Evolutionary conservation across 2,888 invertebrate genomes (phyloP), one percentile per base, ranked within the genome.

Genomic region (Lycia hirtaria): DNA sequence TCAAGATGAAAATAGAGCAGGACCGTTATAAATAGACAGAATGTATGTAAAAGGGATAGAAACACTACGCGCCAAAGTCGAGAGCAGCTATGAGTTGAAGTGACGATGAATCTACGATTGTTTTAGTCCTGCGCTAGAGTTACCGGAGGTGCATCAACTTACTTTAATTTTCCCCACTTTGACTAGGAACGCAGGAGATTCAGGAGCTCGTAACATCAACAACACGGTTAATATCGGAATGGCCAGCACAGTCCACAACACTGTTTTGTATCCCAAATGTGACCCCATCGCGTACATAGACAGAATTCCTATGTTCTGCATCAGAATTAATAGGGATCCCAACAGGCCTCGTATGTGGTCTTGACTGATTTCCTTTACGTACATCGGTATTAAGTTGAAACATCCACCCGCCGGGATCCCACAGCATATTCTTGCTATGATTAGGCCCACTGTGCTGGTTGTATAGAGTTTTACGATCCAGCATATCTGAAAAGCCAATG

Each of bases 171-270:
- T 79, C 4, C 81, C 86, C 20, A 67, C 72, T 32, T 85, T 85
- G 1, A 89, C 75, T 41, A 87, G 71, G 66, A 76, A 85, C 0
- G 83, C 80, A 12, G 90, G 89, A 1, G 88, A 84, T 59, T 88
- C 87, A 2, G 88, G 88, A 52, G 83, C 82, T 57, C 75, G 79
- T 9, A 80, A 30, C 73, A 88, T 78, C 12, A 82, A 40, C 2
- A 83, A 28, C 1, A 78, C 62, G 14, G 78, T 79, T 0, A 80
- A 3, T 1, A 85, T 52, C 0, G 84, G 81, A 3, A 86, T 53
- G 10, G 71, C 67, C 0, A 84, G 15, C 1, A 76, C 76, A 0
- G 77, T 69, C 72, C 79, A 83, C 2, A 87, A 33, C 1, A 86
- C 75, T 0, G 76, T 74, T 26, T 70, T 66, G 49, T 87, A 88